phyloP scores from a whole-genome alignment of 2,113 vertebrate genomes.

The Saccopteryx leptura region DNA sequence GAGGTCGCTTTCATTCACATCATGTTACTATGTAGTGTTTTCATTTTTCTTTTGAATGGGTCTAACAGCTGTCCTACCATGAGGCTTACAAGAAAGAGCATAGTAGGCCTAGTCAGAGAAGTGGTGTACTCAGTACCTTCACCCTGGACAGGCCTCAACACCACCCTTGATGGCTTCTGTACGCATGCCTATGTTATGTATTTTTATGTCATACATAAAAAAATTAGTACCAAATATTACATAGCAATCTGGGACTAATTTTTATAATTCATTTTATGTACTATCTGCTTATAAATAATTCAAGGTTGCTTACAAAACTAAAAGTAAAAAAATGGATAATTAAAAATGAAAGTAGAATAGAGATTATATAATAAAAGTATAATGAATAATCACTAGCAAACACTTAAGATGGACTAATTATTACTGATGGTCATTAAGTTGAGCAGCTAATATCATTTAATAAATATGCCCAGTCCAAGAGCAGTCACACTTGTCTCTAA shows the following conservation, averaged over 20 bases:
- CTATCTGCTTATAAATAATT: conserved; percentile 39
- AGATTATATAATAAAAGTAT: conserved; percentile 16
- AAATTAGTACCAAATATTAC: conserved; percentile 55
- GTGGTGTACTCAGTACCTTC: neutral
- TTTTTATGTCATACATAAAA: conserved; percentile 39
- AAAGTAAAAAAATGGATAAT: conserved; percentile 11
- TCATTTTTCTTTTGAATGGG: conserved; percentile 23
- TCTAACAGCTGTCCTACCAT: neutral
- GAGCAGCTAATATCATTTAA: conserved; percentile 42
- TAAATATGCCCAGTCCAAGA: conserved; percentile 29
- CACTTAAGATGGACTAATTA: conserved; percentile 13
- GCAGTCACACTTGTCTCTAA: conserved; percentile 27
- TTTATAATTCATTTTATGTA: conserved; percentile 32
- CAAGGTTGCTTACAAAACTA: conserved; percentile 31
- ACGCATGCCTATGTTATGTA: neutral
- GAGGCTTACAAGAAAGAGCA: neutral
- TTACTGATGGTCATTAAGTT: neutral
- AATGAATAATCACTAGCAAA: conserved; percentile 22
- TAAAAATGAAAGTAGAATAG: conserved; percentile 21
- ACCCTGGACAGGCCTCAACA: neutral
- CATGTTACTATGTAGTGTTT: neutral
- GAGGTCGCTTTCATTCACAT: conserved; percentile 17
- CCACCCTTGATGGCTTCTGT: neutral
- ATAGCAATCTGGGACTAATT: neutral
- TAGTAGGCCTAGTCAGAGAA: neutral